Conservation (phyloP, 92 coral and sea anemone genomes). For the Metridium senile region DNA sequence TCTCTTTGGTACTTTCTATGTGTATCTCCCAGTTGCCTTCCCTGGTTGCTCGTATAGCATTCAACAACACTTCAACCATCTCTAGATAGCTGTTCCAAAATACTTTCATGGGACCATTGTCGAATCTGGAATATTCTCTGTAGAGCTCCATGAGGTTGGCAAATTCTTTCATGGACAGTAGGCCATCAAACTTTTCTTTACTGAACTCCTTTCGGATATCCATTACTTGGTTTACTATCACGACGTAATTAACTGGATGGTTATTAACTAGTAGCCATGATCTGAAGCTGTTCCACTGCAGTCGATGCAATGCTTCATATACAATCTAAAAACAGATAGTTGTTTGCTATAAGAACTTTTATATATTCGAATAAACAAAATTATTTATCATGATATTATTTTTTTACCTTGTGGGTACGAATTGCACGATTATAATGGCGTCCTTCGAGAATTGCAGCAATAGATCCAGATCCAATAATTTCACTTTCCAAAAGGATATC, state of each 20-base stretch:
- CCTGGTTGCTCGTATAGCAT: constrained; percentile 45
- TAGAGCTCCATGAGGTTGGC: constrained; percentile 23
- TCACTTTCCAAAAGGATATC: constrained; percentile 58
- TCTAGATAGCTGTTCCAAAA: constrained; percentile 55
- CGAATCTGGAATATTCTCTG: constrained; percentile 29
- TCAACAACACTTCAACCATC: constrained; percentile 49
- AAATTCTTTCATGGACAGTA: constrained; percentile 51
- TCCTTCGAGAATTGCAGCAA: constrained; percentile 52
- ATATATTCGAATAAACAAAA: constrained; percentile 4
- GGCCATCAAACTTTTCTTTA: constrained; percentile 40
- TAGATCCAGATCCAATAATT: constrained; percentile 51
- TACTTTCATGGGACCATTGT: constrained; percentile 54
- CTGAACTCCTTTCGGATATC: constrained; percentile 44
- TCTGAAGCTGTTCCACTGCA: constrained; percentile 43
- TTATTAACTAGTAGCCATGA: constrained; percentile 32
- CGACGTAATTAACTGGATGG: constrained; percentile 33
- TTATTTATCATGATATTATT: not conserved
- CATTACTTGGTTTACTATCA: constrained; percentile 20
- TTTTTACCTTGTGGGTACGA: constrained; percentile 38
- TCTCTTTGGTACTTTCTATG: constrained; percentile 42
- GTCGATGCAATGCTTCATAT: constrained; percentile 51
- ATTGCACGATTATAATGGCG: constrained; percentile 62
- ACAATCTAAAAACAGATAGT: constrained; percentile 36
- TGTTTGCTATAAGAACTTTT: no score
- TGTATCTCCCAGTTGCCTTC: constrained; percentile 67